phyloP scores from a whole-genome alignment of 2,113 vertebrate genomes.

The Phocoena phocoena region DNA sequence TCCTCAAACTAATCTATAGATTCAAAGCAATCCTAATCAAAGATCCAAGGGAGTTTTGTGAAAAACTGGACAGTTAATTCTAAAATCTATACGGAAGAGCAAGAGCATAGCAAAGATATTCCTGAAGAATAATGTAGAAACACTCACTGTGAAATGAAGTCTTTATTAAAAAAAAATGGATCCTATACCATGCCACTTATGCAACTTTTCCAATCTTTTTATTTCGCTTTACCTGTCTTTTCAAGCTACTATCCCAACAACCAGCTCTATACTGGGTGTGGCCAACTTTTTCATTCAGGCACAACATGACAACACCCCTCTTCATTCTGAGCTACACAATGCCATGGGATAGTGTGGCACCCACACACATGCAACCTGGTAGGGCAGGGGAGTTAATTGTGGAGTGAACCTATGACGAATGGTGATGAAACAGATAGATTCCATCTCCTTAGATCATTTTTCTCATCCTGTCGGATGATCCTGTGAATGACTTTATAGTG shows the following conservation, averaged over 20 bases:
- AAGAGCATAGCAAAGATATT: not conserved
- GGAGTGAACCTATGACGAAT: not conserved
- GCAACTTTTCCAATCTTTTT: not conserved
- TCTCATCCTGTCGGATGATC: not conserved
- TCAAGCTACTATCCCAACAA: not conserved
- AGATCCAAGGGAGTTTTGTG: not conserved
- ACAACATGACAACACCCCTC: not conserved
- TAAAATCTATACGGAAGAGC: not conserved
- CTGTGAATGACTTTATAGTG: not conserved
- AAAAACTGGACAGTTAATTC: not conserved
- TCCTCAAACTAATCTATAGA: not conserved
- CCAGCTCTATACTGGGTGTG: not conserved
- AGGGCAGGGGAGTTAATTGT: not conserved
- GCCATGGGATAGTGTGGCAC: not conserved
- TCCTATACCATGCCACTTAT: not conserved
- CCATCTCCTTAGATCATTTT: not conserved
- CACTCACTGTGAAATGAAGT: not conserved
- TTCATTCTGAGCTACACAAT: not conserved
- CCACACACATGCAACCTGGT: not conserved
- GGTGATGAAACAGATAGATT: not conserved
- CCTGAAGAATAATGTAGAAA: not conserved
- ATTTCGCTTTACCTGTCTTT: not conserved
- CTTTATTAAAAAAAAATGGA: not conserved
- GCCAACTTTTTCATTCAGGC: not conserved
- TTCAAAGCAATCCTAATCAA: conserved; percentile 10